Percentiles rank a stretch among this genome's conserved stretches.
These are phyloP conservation scores for Ophthalmolycus amberensis DNA, from an alignment of 2,113 vertebrate genomes.

Conservation along the genomic window DNA sequence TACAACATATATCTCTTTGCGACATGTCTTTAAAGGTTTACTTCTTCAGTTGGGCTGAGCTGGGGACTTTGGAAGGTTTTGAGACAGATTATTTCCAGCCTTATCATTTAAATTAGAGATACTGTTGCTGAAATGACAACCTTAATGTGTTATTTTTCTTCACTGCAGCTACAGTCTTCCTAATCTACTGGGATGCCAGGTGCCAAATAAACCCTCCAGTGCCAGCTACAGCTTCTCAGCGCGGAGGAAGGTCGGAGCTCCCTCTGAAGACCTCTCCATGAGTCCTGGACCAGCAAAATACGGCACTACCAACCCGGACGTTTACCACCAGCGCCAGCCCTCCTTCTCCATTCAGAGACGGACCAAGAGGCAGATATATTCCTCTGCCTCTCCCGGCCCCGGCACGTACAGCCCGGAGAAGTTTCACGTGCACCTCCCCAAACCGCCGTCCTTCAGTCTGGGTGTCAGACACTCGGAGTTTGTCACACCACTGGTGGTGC, in stretches of 20 bases:
- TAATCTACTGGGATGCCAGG: conserved; percentile 83
- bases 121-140: not conserved
- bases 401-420: conserved; percentile 87
- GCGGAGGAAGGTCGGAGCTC: conserved; percentile 63
- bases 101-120: conserved; percentile 1
- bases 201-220: conserved; percentile 84
- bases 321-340: conserved; percentile 83
- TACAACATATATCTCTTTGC: not conserved
- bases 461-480: conserved; percentile 87
- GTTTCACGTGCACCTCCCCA: conserved; percentile 75
- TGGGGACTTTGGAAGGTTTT: not conserved
- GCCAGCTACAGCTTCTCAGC: conserved; percentile 83
- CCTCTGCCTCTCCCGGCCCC: conserved; percentile 81
- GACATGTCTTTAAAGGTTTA: not conserved
- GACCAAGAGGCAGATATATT: conserved; percentile 64
- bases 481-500: conserved; percentile 80
- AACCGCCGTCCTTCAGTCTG: conserved; percentile 85
- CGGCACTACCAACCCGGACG: conserved; percentile 81
- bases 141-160: not conserved
- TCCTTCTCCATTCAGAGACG: conserved; percentile 90
- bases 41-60: not conserved
- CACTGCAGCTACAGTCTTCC: conserved; percentile 86
- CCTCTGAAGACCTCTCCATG: conserved; percentile 83
- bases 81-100: not conserved
- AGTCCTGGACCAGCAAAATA: conserved; percentile 88